Evolutionary conservation across 2,113 vertebrate genomes (phyloP).

Genomic region (Podocnemis expansa): DNA sequence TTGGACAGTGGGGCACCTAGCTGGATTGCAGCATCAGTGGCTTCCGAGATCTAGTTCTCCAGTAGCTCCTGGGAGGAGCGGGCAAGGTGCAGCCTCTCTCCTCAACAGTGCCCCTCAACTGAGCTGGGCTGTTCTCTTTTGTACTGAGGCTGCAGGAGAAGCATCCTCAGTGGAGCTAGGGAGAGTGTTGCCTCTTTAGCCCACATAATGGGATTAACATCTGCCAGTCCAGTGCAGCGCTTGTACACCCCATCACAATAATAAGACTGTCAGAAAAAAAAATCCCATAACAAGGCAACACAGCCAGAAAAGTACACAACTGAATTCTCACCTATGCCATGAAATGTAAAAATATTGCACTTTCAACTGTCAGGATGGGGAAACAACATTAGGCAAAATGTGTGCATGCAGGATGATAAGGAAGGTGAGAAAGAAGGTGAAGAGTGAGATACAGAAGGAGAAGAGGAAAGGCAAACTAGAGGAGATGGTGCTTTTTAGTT

Average conservation of each 20-base stretch:
- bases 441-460: background rate
- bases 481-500: background rate
- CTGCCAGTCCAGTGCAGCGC: too few relatives aligned
- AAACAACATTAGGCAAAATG: background rate
- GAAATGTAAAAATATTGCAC: background rate
- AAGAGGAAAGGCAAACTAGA: background rate
- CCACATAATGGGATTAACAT: too few relatives aligned
- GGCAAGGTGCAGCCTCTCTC: too few relatives aligned
- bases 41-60: too few relatives aligned
- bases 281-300: background rate
- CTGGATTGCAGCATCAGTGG: too few relatives aligned
- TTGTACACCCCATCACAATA: background rate
- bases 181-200: too few relatives aligned
- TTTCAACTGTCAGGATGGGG: background rate
- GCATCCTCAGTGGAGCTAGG: too few relatives aligned
- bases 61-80: too few relatives aligned
- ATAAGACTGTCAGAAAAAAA: slow-evolving; percentile 10
- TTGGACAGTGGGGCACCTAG: too few relatives aligned
- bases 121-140: too few relatives aligned
- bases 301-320: background rate
- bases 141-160: too few relatives aligned
- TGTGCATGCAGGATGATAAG: slow-evolving; percentile 7
- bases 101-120: too few relatives aligned
- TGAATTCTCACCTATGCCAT: slow-evolving; percentile 5
- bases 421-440: background rate